phyloP scores from a whole-genome alignment of 2,797 vertebrate genomes.

The Crenichthys baileyi region DNA sequence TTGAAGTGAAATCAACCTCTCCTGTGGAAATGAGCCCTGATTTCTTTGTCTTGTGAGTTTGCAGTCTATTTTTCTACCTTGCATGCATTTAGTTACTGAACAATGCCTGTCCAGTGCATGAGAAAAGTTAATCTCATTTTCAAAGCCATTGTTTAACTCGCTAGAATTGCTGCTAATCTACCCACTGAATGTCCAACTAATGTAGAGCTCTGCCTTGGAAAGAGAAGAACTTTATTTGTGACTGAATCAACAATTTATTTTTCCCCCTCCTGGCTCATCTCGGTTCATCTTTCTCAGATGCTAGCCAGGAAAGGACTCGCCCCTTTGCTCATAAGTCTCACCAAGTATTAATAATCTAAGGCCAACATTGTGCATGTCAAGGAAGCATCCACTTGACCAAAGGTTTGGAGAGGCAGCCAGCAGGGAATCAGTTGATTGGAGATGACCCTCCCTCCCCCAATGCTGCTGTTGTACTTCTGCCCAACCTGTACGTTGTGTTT shows the following conservation, averaged over 20 bases:
- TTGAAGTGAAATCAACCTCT: constrained; percentile 83
- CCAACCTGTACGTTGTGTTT: constrained; percentile 70
- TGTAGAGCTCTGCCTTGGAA: constrained; percentile 52
- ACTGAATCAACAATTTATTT: constrained; percentile 17
- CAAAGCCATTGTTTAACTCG: constrained; percentile 71
- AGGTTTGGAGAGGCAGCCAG: constrained; percentile 68
- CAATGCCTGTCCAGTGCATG: constrained; percentile 75
- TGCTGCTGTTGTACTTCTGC: constrained; percentile 74
- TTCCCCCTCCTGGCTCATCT: constrained; percentile 27
- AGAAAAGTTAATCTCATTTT: constrained; percentile 57
- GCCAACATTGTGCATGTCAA: constrained; percentile 64
- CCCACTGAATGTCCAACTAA: constrained; percentile 78
- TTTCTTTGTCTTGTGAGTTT: constrained; percentile 80
- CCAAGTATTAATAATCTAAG: constrained; percentile 49
- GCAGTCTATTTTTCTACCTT: constrained; percentile 77
- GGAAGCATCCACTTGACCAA: constrained; percentile 70
- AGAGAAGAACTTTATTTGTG: constrained; percentile 47
- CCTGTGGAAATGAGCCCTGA: constrained; percentile 79
- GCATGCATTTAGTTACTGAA: constrained; percentile 69
- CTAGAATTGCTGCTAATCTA: constrained; percentile 80
- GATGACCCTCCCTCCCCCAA: constrained; percentile 53
- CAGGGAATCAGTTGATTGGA: constrained; percentile 51
- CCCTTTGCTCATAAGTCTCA: constrained; percentile 40
- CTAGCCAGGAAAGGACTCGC: constrained; percentile 26
- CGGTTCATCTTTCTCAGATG: constrained; percentile 35